Evolutionary conservation across 2,113 vertebrate genomes (phyloP).

Genomic region (Tachycineta bicolor): DNA sequence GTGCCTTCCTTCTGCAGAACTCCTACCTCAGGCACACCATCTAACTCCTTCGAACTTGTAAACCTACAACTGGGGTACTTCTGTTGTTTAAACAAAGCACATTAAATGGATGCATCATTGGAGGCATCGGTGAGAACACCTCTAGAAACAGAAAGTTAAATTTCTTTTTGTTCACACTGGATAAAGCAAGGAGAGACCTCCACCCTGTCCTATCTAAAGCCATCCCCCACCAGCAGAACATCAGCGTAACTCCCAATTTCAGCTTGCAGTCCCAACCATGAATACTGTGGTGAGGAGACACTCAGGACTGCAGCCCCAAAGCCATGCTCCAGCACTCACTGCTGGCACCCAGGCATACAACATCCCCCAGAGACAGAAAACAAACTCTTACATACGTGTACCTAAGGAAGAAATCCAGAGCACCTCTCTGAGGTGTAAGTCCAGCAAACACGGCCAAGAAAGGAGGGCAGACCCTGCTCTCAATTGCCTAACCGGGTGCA

Average conservation of each 20-base stretch:
- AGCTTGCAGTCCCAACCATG: fast-evolving
- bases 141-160: not conserved
- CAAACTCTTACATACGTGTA: fast-evolving
- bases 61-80: not conserved
- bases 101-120: not conserved
- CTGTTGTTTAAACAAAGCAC: not conserved
- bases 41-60: not conserved
- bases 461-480: not conserved
- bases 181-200: not conserved
- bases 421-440: not conserved
- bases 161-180: not conserved
- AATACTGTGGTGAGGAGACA: fast-evolving
- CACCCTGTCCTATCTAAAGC: fast-evolving
- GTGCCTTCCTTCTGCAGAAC: not conserved
- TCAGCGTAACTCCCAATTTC: not conserved
- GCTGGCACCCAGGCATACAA: not conserved
- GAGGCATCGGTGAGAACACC: not conserved
- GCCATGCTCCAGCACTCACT: fast-evolving
- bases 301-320: not conserved
- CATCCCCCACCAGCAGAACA: not conserved
- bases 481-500: fast-evolving
- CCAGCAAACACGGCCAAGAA: not conserved
- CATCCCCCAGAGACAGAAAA: not conserved
- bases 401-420: not conserved
- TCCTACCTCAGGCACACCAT: not conserved